Conservation (phyloP, 2,888 invertebrate species). For the Tipula lateralis region DNA sequence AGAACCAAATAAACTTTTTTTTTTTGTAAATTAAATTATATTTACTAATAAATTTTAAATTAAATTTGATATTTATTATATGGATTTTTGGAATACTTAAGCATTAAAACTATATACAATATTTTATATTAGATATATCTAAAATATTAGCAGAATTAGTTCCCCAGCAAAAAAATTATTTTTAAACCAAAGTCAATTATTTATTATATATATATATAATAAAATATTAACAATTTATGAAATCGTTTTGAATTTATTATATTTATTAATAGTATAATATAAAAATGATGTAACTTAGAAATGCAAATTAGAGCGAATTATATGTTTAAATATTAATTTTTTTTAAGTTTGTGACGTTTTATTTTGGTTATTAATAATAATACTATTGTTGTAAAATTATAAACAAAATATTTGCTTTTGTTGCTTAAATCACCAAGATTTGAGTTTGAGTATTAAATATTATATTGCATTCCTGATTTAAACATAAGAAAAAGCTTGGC, state of each 20-base stretch:
- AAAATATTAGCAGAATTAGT: not conserved
- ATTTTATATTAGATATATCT: not conserved
- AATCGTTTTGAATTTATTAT: not conserved
- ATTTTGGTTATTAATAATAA: not conserved
- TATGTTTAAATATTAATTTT: not conserved
- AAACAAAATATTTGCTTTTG: not conserved
- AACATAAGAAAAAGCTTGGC: not conserved
- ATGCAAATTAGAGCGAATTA: not conserved
- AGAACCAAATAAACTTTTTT: not conserved
- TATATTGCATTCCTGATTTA: not conserved
- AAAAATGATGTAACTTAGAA: not conserved
- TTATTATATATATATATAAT: not conserved
- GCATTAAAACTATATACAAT: not conserved
- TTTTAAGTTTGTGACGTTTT: not conserved
- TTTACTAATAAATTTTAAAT: not conserved
- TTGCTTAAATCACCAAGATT: not conserved
- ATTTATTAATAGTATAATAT: not conserved
- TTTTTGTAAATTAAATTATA: not conserved
- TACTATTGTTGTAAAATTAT: not conserved
- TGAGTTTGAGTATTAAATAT: not conserved
- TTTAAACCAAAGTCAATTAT: not conserved
- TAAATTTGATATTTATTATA: not conserved
- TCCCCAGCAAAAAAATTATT: not conserved
- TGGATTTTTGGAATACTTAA: not conserved
- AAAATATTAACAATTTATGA: not conserved